Percentiles rank a stretch among this genome's conserved stretches.
phyloP scores from a whole-genome alignment of 2,888 invertebrate species.

The Drosophila antonietae region DNA sequence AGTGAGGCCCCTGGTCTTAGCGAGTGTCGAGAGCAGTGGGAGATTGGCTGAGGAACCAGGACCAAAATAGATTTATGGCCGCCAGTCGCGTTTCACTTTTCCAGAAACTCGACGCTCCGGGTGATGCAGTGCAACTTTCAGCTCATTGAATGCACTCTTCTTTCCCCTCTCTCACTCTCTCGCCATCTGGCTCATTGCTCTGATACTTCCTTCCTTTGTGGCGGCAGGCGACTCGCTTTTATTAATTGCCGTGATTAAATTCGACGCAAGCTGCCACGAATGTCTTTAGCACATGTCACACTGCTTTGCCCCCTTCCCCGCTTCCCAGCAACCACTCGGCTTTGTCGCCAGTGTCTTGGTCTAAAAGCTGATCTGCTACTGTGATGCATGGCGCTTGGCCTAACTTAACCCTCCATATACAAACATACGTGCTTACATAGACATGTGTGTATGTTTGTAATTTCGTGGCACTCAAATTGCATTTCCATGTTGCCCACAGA shows the following conservation, averaged over 20 bases:
- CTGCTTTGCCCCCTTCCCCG: slow-evolving; percentile 27
- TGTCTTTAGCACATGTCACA: slow-evolving; percentile 78
- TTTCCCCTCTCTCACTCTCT: not conserved
- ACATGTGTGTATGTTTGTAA: not conserved
- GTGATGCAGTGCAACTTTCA: slow-evolving; percentile 51
- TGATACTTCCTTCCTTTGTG: slow-evolving; percentile 61
- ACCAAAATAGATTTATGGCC: slow-evolving; percentile 78
- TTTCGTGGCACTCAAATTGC: slow-evolving; percentile 64
- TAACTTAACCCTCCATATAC: slow-evolving; percentile 59
- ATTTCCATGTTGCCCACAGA: slow-evolving; percentile 74
- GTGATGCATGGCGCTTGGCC: slow-evolving; percentile 63
- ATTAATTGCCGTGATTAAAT: slow-evolving; percentile 78
- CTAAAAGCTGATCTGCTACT: slow-evolving; percentile 50
- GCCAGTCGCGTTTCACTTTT: slow-evolving; percentile 58
- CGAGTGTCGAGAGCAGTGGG: slow-evolving; percentile 22
- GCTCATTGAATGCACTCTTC: slow-evolving; percentile 12
- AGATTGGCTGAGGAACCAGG: slow-evolving; percentile 62
- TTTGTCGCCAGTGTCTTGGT: slow-evolving; percentile 39
- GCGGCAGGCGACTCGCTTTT: slow-evolving; percentile 37
- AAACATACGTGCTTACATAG: not conserved
- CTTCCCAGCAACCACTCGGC: slow-evolving; percentile 22
- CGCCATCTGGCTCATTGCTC: not conserved
- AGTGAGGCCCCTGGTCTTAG: slow-evolving; percentile 36
- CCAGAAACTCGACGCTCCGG: slow-evolving; percentile 64
- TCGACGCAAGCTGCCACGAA: slow-evolving; percentile 55